Evolutionary conservation across 2,888 invertebrate genomes (phyloP).

Genomic region (Vandiemenella viatica): DNA sequence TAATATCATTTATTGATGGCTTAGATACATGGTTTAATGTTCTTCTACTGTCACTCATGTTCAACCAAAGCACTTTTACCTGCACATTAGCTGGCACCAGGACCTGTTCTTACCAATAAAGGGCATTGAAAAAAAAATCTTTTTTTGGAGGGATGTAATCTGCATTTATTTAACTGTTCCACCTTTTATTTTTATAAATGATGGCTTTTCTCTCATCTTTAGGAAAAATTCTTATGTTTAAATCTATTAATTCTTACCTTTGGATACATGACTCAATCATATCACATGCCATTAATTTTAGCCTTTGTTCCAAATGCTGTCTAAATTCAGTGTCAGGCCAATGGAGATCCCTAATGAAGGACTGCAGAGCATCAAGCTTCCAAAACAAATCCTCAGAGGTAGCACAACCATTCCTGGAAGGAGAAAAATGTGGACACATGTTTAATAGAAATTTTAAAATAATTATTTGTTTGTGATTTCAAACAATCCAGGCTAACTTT

Average conservation of each 20-base stretch:
- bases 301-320: slow-evolving; percentile 85
- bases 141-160: too few species aligned
- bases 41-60: too few species aligned
- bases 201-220: too few species aligned
- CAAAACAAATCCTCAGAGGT: slow-evolving; percentile 98
- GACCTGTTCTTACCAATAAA: too few species aligned
- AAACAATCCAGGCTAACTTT: neutral
- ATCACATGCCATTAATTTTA: slow-evolving; percentile 95
- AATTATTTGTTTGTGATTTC: neutral
- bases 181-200: too few species aligned
- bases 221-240: too few species aligned
- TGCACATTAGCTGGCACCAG: too few species aligned
- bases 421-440: slow-evolving; percentile 7
- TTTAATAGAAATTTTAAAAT: neutral
- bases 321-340: slow-evolving; percentile 99
- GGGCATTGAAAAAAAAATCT: too few species aligned
- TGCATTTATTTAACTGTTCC: too few species aligned
- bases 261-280: slow-evolving; percentile 98
- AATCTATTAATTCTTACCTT: slow-evolving; percentile 37
- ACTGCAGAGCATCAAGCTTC: slow-evolving; percentile 96
- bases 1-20: too few species aligned
- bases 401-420: slow-evolving; percentile 77
- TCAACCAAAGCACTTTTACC: too few species aligned
- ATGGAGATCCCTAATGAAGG: slow-evolving; percentile 92
- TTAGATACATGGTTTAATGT: too few species aligned